Evolutionary conservation across 2,888 invertebrate species (phyloP).

Genomic region (Sinopyrophorus schimmeli): DNA sequence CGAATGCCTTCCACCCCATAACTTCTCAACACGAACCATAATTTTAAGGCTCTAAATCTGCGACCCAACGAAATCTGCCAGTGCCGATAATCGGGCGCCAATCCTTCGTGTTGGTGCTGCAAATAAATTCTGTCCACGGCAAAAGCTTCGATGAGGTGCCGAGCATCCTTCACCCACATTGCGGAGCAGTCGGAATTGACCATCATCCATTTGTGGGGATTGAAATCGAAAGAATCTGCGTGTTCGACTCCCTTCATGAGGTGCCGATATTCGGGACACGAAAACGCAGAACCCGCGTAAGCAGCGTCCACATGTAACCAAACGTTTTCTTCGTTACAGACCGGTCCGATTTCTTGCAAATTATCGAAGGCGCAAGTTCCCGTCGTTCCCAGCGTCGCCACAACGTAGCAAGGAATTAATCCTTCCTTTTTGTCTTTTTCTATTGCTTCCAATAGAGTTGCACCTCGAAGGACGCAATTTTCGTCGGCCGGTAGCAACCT

Average conservation of each 20-base stretch:
- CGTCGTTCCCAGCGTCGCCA: conserved; percentile 74
- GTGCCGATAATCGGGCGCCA: conserved; percentile 70
- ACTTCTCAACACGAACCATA: conserved; percentile 90
- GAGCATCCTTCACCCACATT: conserved; percentile 86
- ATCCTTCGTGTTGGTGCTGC: conserved; percentile 69
- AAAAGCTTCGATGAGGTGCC: conserved; percentile 80
- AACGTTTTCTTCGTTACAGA: conserved; percentile 73
- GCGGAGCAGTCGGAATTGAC: conserved; percentile 95
- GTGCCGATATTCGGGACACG: conserved; percentile 88
- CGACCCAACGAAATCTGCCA: conserved; percentile 89
- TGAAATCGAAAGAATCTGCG: conserved; percentile 90
- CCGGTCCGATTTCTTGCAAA: conserved; percentile 77
- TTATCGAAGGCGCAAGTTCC: conserved; percentile 86
- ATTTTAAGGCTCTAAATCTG: conserved; percentile 84
- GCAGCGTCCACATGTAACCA: conserved; percentile 98
- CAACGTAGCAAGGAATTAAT: conserved; percentile 84
- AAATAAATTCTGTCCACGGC: conserved; percentile 90
- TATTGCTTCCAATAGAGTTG: conserved; percentile 69
- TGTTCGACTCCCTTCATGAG: conserved; percentile 77
- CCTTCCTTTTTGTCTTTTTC: conserved; percentile 76
- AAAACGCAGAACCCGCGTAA: conserved; percentile 90
- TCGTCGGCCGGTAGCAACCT: conserved; percentile 70
- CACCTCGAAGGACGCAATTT: conserved; percentile 69
- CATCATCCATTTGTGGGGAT: conserved; percentile 94
- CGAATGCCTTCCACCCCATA: conserved; percentile 82